phyloP scores from a whole-genome alignment of 2,797 vertebrate species.

The Okamejei kenojei region DNA sequence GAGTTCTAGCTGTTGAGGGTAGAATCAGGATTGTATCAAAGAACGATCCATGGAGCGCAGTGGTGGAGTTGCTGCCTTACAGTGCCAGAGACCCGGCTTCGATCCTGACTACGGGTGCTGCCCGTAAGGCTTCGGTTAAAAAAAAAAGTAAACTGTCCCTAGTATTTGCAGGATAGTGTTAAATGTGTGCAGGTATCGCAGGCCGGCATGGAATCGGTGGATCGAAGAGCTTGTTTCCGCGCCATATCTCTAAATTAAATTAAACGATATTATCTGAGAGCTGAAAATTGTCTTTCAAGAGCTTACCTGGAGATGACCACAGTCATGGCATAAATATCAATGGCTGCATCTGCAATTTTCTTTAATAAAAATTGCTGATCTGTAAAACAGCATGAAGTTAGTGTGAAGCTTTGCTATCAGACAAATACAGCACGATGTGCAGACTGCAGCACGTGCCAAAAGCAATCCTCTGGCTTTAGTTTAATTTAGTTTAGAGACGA shows the following conservation, averaged over 20 bases:
- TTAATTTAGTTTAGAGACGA: too few relatives aligned
- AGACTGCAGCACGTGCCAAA: background rate
- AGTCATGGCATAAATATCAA: conserved; percentile 16
- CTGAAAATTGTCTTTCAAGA: background rate
- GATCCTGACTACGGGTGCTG: too few relatives aligned
- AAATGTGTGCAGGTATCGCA: too few relatives aligned
- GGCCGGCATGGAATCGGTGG: too few relatives aligned
- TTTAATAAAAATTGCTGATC: conserved; percentile 26
- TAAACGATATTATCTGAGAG: background rate
- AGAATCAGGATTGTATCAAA: background rate
- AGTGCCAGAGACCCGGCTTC: too few relatives aligned
- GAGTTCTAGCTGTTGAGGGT: background rate
- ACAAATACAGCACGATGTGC: background rate
- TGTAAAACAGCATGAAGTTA: background rate
- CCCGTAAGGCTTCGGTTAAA: too few relatives aligned
- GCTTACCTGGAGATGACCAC: conserved; percentile 20
- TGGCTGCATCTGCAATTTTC: conserved; percentile 21
- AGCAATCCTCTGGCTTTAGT: background rate
- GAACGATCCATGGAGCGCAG: too few relatives aligned
- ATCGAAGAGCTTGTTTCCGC: too few relatives aligned
- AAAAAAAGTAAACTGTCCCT: too few relatives aligned
- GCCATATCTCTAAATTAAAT: too few relatives aligned
- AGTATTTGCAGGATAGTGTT: too few relatives aligned
- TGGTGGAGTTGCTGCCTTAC: too few relatives aligned
- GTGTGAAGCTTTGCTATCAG: background rate